These are phyloP conservation scores for Schizotus pectinicornis DNA, from an alignment of 2,888 invertebrate species.

Conservation along the genomic window DNA sequence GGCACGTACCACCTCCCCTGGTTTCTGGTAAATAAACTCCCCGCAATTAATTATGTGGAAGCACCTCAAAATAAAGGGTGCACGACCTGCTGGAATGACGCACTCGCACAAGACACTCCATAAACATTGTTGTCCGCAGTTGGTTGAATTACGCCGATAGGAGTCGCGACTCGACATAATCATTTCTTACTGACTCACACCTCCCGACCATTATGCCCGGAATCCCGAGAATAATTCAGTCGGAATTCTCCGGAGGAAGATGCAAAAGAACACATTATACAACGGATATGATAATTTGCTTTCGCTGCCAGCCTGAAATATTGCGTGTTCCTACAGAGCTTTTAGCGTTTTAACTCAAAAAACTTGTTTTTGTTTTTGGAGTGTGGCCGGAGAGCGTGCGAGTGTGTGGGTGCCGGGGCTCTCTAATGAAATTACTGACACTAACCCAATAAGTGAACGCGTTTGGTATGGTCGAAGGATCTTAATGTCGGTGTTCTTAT, in stretches of 20 bases:
- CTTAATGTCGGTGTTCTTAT: too few species aligned
- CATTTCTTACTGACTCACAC: constrained; percentile 44
- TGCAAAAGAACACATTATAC: constrained; percentile 48
- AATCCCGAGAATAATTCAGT: constrained; percentile 47
- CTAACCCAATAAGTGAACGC: constrained; percentile 5
- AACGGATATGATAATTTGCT: constrained; percentile 49
- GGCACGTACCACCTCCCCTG: too few species aligned
- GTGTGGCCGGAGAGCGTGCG: background rate
- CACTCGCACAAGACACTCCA: too few species aligned
- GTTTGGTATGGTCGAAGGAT: background rate
- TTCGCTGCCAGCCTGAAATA: constrained; percentile 37
- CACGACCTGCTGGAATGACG: too few species aligned
- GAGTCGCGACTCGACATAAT: constrained; percentile 14
- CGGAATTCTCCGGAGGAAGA: constrained; percentile 42
- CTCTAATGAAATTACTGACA: constrained; percentile 9
- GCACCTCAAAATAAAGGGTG: too few species aligned
- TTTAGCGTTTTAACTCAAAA: constrained; percentile 32
- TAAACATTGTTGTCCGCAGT: too few species aligned
- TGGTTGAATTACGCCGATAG: too few species aligned
- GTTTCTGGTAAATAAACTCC: too few species aligned
- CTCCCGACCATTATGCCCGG: constrained; percentile 41
- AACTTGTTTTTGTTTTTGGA: constrained; percentile 29
- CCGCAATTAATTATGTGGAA: too few species aligned
- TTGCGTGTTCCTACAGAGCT: constrained; percentile 32
- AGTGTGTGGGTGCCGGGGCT: too few species aligned